These are phyloP conservation scores for Salvelinus sp. DNA, from an alignment of 2,113 vertebrate genomes.

Conservation along the genomic window DNA sequence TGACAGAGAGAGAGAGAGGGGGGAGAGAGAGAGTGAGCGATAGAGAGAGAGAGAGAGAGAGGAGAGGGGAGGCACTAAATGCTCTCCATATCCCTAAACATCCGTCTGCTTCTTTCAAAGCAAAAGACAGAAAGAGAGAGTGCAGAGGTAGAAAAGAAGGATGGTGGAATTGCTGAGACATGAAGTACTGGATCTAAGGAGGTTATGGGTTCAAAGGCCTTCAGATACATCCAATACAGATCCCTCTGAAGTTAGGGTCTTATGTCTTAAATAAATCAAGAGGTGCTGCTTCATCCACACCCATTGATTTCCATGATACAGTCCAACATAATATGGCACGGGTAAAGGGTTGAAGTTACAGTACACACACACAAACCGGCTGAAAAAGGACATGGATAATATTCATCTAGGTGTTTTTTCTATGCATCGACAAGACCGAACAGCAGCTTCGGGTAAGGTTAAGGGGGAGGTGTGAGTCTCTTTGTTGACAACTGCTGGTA, in stretches of 20 bases:
- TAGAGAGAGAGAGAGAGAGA: too few relatives aligned
- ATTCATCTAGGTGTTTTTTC: too few relatives aligned
- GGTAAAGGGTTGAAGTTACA: too few relatives aligned
- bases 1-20: slow-evolving; percentile 49
- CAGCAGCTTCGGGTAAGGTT: too few relatives aligned
- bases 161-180: slow-evolving; percentile 24
- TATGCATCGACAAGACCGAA: too few relatives aligned
- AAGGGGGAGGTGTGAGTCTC: too few relatives aligned
- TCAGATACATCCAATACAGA: background rate
- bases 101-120: slow-evolving; percentile 45
- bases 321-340: too few relatives aligned
- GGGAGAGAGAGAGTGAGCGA: too few relatives aligned
- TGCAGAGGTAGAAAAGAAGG: background rate
- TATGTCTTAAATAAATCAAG: background rate
- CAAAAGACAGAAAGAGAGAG: slow-evolving; percentile 25
- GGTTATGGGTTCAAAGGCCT: slow-evolving; percentile 40
- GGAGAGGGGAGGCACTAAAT: slow-evolving; percentile 54
- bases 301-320: slow-evolving; percentile 10
- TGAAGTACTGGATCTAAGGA: too few relatives aligned
- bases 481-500: too few relatives aligned
- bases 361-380: too few relatives aligned
- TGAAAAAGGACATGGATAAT: too few relatives aligned
- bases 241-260: slow-evolving; percentile 54
- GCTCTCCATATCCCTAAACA: slow-evolving; percentile 41
- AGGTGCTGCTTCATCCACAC: slow-evolving; percentile 2